These are phyloP conservation scores for Panagrolaimus sp. DNA, from an alignment of 1,140 invertebrate species.

Conservation along the genomic window DNA sequence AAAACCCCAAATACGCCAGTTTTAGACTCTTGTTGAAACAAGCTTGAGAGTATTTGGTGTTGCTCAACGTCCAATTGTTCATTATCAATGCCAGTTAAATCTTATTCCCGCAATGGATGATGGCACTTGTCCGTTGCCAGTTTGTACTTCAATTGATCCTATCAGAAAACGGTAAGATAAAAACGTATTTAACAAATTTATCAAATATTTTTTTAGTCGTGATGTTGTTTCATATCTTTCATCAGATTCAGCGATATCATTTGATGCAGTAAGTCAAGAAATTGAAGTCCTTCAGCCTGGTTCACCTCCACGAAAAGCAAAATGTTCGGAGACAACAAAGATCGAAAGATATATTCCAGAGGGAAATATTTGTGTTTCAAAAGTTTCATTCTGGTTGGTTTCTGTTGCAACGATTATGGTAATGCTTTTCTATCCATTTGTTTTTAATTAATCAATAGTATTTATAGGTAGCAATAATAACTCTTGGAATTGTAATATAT, in stretches of 20 bases:
- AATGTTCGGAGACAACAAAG: background rate
- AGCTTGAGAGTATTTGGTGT: background rate
- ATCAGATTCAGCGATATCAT: background rate
- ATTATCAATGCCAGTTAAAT: slow-evolving; percentile 1
- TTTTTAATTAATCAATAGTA: no score
- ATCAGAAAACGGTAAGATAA: no score
- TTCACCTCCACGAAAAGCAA: background rate
- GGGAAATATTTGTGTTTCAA: background rate
- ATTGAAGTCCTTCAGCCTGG: slow-evolving; percentile 11
- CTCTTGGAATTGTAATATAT: background rate
- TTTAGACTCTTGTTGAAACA: background rate
- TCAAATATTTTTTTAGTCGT: background rate
- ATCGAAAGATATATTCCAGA: background rate
- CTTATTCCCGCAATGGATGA: background rate
- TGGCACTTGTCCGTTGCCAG: background rate
- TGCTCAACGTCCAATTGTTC: background rate
- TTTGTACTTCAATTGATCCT: background rate
- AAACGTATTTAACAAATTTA: no score
- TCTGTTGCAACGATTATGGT: background rate
- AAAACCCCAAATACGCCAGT: background rate
- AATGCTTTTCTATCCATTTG: no score
- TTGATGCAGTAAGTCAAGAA: background rate
- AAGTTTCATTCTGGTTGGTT: background rate
- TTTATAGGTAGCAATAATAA: background rate
- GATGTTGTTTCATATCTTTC: background rate